Base-by-base conservation (phyloP, 2,888 invertebrate genomes). In the Trissonchulus latispiculum region DNA sequence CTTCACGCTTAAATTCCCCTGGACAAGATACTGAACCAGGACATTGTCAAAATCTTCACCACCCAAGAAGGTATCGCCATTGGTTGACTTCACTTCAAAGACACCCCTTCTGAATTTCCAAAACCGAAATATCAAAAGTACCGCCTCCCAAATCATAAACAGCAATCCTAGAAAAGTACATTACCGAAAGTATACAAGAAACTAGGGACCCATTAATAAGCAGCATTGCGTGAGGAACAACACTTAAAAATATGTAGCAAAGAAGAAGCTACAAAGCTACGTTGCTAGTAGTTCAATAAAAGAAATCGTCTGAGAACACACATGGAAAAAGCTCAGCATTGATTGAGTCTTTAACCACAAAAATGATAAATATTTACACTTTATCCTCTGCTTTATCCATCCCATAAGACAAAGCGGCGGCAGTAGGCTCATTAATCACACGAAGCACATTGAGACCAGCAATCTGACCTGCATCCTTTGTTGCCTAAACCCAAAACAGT, bases 61-160 rank as follows among this genome's bases (percentile, higher is more conserved):
- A 32, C 99, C 99, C 59, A 99, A 88, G 85, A 97, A 90, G 0
- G 99, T 99, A 85, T 99, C 99, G 31, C 99, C 99, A 83, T 99
- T 99, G 68, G 99, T 99, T 0, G 97, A 97, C 85, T 99, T 97
- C 15, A 99, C 99, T 84, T 99, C 99, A 84, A 99, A 99, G n/a
- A 99, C 99, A 0, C 97, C 99, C 99, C 83, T 99, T 97, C 85
- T 97, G 96, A 75, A 99, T 99, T 87, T 99, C 99, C 77, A 99
- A 86, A 78, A 99, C 91, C 0, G 97, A 99, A 74, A 99, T 89
- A 87, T 99, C 99, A 85, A 99, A 99, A 61, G 99, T 99, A 95
- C 99, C 99, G 81, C 99, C 99, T 75, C 99, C 99, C 83, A 99
- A 88, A 86, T 99, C 99, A 86, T 97, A 99, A 0, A 99, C 97